A percentile compares a stretch with the other conserved stretches of the same genome.
Evolutionary conservation across 2,797 vertebrate genomes (phyloP).

Genomic region (Pseudomugil gertrudae): DNA sequence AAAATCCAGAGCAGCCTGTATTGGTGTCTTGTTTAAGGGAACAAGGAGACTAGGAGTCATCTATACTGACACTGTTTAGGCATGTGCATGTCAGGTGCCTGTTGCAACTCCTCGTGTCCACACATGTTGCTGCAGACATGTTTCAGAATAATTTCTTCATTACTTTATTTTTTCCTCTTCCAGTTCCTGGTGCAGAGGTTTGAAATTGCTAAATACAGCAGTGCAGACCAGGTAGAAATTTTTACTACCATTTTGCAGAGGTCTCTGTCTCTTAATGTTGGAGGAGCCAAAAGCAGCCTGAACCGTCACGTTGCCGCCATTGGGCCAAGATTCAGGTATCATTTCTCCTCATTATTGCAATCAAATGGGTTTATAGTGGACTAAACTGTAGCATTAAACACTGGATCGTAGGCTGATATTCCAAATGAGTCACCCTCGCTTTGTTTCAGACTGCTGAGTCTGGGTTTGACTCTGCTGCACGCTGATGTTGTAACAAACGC

Average conservation of each 20-base stretch:
- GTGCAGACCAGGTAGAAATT: conserved; percentile 97
- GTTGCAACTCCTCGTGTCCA: neutral
- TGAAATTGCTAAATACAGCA: conserved; percentile 98
- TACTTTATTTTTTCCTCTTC: conserved; percentile 3
- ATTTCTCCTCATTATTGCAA: neutral
- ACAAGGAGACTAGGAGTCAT: too few species aligned
- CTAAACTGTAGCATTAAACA: neutral
- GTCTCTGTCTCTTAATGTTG: conserved; percentile 91
- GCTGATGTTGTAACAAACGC: conserved; percentile 95
- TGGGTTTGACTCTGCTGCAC: conserved; percentile 92
- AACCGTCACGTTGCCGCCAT: conserved; percentile 95
- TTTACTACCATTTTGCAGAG: conserved; percentile 94
- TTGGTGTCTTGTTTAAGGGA: neutral
- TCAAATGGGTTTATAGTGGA: neutral
- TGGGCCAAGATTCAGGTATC: conserved; percentile 88
- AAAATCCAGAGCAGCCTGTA: neutral
- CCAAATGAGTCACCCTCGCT: neutral
- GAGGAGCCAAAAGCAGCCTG: conserved; percentile 88
- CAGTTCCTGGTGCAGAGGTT: conserved; percentile 97
- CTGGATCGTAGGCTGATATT: neutral
- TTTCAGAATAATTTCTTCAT: neutral
- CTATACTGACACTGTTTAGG: neutral
- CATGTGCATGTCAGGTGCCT: neutral
- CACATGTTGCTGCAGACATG: neutral
- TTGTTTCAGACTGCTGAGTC: conserved; percentile 86